Base-by-base conservation (phyloP, 2,888 invertebrate species). In the Caenorhabditis sp. region DNA sequence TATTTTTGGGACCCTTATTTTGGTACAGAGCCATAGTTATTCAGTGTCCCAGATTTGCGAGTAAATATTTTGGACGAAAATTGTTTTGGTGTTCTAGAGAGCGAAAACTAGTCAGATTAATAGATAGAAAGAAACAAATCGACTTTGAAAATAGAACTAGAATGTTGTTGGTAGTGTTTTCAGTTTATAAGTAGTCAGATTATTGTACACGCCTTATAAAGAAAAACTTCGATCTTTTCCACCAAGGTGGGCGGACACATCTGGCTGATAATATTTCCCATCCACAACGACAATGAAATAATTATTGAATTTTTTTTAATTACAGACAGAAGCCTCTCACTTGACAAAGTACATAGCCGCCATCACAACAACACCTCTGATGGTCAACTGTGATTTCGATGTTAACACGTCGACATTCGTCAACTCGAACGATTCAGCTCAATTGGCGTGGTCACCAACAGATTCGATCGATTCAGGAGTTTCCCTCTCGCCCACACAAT, bases 391-490 rank as follows among this genome's bases (percentile, higher is more conserved):
- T 6, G 72, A 72, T 55, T 64, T 67, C n/a, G 65, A 68, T 27
- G 21, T 31, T 10, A 31, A 31, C 31, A 31, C 31, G 10, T 43
- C 36, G 1, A 26, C 21, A 2, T n/a, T 24, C 37, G 14, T 19
- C 12, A 37, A 23, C 51, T 63, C 65, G 31, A 43, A 63, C 8
- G 74, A 74, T 43, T 17, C 6, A 36, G 21, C 49, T 31, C 60
- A 74, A 43, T 53, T 62, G 21, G 60, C 66, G 1, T 64, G 63
- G 49, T 74, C 74, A 6, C 74, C 74, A 8, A 69, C 74, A 0
- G 74, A 74, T 24, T 74, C 74, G 1, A 62, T 74, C n/a, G 74
- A 74, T 53, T 74, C 74, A 10, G 74, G 74, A 5, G 63, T 74
- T 19, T 74, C 74, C 6, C 26, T 74, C 10, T 63, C 74, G n/a